Percentiles rank a stretch among this genome's conserved stretches.
Evolutionary conservation across 1,140 invertebrate genomes (phyloP).

Genomic region (Hylyphantes graminicola): DNA sequence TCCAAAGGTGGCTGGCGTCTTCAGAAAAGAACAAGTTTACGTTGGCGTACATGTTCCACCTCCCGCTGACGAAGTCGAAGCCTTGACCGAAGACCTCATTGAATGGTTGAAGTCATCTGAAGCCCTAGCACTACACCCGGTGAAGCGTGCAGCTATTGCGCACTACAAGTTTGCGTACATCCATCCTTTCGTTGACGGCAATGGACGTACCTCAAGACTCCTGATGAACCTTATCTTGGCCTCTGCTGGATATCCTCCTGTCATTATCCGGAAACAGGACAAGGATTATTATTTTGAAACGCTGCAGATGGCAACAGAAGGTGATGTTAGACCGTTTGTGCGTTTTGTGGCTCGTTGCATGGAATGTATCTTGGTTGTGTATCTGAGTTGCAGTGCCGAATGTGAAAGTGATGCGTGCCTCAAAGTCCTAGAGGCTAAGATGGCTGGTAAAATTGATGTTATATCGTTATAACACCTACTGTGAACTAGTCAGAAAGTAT

Average conservation of each 20-base stretch:
- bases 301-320: constrained; percentile 88
- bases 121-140: constrained; percentile 84
- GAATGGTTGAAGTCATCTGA: constrained; percentile 88
- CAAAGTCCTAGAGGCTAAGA: constrained; percentile 9
- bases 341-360: constrained; percentile 95
- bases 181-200: constrained; percentile 93
- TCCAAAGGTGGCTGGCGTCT: constrained; percentile 70
- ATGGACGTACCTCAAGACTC: constrained; percentile 92
- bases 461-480: background rate
- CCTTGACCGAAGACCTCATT: constrained; percentile 87
- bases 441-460: background rate
- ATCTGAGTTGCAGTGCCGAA: constrained; percentile 77
- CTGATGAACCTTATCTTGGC: constrained; percentile 97
- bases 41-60: constrained; percentile 93
- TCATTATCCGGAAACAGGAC: constrained; percentile 93
- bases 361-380: constrained; percentile 90
- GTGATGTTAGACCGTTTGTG: constrained; percentile 92
- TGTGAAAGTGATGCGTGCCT: background rate
- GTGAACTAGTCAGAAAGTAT: no score
- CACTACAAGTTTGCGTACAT: constrained; percentile 97
- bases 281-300: constrained; percentile 81
- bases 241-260: constrained; percentile 95
- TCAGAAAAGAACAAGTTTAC: constrained; percentile 77
- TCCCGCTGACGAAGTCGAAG: constrained; percentile 79
- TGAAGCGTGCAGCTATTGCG: constrained; percentile 91